phyloP scores from a whole-genome alignment of 1,140 invertebrate species.

The Temnothorax longispinosus region DNA sequence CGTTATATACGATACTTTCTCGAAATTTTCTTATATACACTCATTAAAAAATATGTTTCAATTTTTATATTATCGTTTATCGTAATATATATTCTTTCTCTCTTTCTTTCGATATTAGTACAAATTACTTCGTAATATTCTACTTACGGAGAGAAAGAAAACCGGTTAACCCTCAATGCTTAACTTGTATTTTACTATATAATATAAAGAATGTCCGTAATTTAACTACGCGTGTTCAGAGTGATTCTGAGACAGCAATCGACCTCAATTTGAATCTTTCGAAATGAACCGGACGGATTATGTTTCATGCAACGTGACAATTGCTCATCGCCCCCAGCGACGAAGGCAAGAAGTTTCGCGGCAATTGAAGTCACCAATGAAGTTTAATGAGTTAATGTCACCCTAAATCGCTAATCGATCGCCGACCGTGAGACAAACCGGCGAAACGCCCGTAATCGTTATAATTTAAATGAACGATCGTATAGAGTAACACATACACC shows the following conservation, averaged over 20 bases:
- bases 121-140: conserved; percentile 24
- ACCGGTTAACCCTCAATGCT: neutral
- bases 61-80: neutral
- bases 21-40: too few relatives aligned
- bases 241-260: neutral
- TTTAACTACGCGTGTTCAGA: neutral
- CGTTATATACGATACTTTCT: too few relatives aligned
- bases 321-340: conserved; percentile 3
- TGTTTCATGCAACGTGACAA: conserved; percentile 4
- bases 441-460: conserved; percentile 13
- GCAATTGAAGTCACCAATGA: conserved; percentile 2
- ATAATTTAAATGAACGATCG: conserved; percentile 56
- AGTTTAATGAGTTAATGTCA: conserved; percentile 28
- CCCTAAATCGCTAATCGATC: conserved; percentile 41
- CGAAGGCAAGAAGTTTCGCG: conserved; percentile 7
- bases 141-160: neutral
- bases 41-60: neutral
- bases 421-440: conserved; percentile 41
- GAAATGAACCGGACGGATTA: conserved; percentile 14
- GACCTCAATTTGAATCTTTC: conserved; percentile 22
- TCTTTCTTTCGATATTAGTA: neutral
- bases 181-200: neutral
- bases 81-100: neutral
- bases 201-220: neutral
- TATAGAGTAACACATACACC: neutral